A percentile compares a stretch with the other conserved stretches of the same genome.
Conservation (phyloP, 2,797 vertebrate genomes). For the Acridotheres tristis region DNA sequence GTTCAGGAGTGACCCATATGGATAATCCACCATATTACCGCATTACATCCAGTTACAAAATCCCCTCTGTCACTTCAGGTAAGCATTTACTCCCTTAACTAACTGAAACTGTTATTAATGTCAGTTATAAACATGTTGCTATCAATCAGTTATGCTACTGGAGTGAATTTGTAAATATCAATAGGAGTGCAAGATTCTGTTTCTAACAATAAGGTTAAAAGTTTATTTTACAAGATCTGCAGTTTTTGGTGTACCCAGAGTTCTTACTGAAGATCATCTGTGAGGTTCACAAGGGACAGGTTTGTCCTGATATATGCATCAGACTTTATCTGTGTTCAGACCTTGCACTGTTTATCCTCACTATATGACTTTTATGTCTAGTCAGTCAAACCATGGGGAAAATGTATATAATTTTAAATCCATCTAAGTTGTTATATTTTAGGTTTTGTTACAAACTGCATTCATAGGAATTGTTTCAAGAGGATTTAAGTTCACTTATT, state of each 20-base stretch:
- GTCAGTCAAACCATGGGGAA: neutral
- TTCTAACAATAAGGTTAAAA: neutral
- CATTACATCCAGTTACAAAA: slow-evolving; percentile 96
- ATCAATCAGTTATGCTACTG: neutral
- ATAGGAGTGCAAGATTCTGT: neutral
- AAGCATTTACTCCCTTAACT: slow-evolving; percentile 10
- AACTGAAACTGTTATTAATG: neutral
- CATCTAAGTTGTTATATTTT: neutral
- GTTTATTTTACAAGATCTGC: neutral
- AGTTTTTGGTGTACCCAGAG: neutral
- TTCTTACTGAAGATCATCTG: neutral
- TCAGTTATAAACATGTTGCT: neutral
- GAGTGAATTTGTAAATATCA: neutral
- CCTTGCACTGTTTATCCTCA: neutral
- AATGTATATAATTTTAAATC: neutral
- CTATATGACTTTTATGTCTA: neutral
- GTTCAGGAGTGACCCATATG: slow-evolving; percentile 96
- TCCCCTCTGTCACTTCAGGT: slow-evolving; percentile 98
- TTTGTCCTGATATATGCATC: neutral
- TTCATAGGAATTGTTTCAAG: neutral
- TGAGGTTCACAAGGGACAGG: neutral
- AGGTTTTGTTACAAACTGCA: neutral
- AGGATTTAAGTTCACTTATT: neutral
- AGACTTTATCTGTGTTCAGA: neutral
- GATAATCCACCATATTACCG: slow-evolving; percentile 98